These are phyloP conservation scores for Zaprionus gabonicus DNA, from an alignment of 1,140 invertebrate genomes.

Conservation along the genomic window DNA sequence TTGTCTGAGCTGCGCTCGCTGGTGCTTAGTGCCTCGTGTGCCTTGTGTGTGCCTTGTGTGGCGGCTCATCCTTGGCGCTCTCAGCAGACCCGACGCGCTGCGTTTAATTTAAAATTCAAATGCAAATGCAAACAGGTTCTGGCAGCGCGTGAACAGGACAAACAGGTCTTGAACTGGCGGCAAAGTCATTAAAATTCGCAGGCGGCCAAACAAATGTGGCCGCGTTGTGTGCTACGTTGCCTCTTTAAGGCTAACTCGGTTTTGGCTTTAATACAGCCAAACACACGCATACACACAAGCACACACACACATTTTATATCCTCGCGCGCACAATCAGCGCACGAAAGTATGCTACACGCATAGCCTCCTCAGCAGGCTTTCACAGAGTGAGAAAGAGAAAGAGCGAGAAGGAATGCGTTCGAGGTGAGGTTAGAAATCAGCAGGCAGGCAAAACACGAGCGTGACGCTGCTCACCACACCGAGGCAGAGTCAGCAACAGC, in stretches of 20 bases:
- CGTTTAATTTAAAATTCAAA: conserved; percentile 81
- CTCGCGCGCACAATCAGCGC: conserved; percentile 67
- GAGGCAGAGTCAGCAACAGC: neutral
- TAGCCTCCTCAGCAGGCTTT: conserved; percentile 2
- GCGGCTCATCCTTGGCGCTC: neutral
- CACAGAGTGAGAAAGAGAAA: neutral
- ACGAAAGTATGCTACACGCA: conserved; percentile 72
- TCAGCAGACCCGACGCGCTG: conserved; percentile 44
- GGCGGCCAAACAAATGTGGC: conserved; percentile 66
- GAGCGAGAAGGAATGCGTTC: neutral
- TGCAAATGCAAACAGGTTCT: conserved; percentile 62
- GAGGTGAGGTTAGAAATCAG: conserved; percentile 20
- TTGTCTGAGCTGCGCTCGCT: conserved; percentile 6
- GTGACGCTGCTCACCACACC: conserved; percentile 50
- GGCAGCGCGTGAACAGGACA: conserved; percentile 1
- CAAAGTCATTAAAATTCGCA: conserved; percentile 76
- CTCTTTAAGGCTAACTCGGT: conserved; percentile 63
- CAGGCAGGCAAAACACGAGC: conserved; percentile 41
- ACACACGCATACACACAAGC: conserved; percentile 1
- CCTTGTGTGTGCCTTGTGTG: conserved; percentile 44
- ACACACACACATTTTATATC: conserved; percentile 1
- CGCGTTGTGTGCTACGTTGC: conserved; percentile 34
- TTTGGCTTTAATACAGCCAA: conserved; percentile 38
- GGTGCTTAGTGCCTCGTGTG: conserved; percentile 38
- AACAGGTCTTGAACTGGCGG: conserved; percentile 22